Evolutionary conservation across 1,140 invertebrate species (phyloP), one percentile per base, ranked within the genome.

Genomic region (Contarinia nasturtii): DNA sequence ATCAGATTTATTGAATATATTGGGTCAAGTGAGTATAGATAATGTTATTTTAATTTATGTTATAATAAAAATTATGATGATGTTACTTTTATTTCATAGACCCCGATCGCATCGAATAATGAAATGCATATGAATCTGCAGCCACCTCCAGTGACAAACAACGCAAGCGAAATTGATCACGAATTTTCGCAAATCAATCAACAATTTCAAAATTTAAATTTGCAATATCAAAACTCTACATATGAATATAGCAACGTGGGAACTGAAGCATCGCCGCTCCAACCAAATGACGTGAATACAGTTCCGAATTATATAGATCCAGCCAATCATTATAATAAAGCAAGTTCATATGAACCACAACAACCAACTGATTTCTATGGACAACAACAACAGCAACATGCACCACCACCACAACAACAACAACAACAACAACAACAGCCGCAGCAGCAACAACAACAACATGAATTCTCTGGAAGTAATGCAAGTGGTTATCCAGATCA

Each of bases 1-100:
- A 47, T 63, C 67, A 46, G 65, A 61, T 50, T 54, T 73, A 40
- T 63, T 61, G 33, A 48, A 54, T 1, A 50, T 72, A 36, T 58
- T 67, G 34, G 27, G 27, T 5, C 27, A 27, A 27, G 27, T 27
- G 27, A 27, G 27, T n/a, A n/a, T n/a, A n/a, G n/a, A n/a, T n/a
- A n/a, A n/a, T n/a, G n/a, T n/a, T n/a, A n/a, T n/a, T n/a, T n/a
- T n/a, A n/a, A n/a, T n/a, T n/a, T n/a, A n/a, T n/a, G n/a, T n/a
- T n/a, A n/a, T n/a, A n/a, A n/a, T n/a, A n/a, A n/a, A n/a, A n/a
- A n/a, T n/a, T n/a, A n/a, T n/a, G n/a, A n/a, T n/a, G n/a, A n/a
- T n/a, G n/a, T n/a, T n/a, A n/a, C n/a, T n/a, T n/a, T n/a, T n/a
- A n/a, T n/a, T 27, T 27, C 27, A 27, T 5, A 3, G 27, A 27